A percentile compares a stretch with the other conserved stretches of the same genome.
phyloP scores from a whole-genome alignment of 2,888 invertebrate genomes.

The Leucophora obtusa region DNA sequence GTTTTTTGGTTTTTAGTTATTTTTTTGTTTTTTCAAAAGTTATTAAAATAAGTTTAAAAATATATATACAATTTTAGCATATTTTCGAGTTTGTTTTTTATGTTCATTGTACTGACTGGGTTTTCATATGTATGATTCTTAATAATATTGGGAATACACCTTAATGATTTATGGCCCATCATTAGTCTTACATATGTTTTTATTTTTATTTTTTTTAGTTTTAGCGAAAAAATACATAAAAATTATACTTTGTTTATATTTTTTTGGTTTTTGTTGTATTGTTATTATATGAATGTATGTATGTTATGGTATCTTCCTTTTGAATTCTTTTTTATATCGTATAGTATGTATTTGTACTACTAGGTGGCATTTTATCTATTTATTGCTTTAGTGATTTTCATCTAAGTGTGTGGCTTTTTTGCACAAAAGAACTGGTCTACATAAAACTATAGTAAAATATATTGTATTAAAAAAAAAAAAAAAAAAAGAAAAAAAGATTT shows the following conservation, averaged over 20 bases:
- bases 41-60: constrained; percentile 26
- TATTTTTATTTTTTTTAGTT: constrained; percentile 23
- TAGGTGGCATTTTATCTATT: constrained; percentile 75
- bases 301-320: constrained; percentile 34
- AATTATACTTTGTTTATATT: constrained; percentile 54
- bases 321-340: constrained; percentile 63
- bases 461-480: background rate
- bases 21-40: constrained; percentile 7
- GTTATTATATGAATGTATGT: constrained; percentile 13
- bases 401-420: constrained; percentile 71
- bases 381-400: constrained; percentile 77
- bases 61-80: constrained; percentile 34
- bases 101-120: background rate
- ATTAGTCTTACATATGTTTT: constrained; percentile 43
- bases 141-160: constrained; percentile 27
- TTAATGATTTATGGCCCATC: constrained; percentile 59
- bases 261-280: constrained; percentile 25
- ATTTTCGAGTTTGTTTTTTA: background rate
- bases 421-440: constrained; percentile 60
- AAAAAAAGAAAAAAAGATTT: constrained; percentile 52
- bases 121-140: constrained; percentile 9
- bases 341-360: constrained; percentile 51
- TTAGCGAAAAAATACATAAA: constrained; percentile 41
- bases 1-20: constrained; percentile 20
- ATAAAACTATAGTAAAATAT: constrained; percentile 27